phyloP scores from a whole-genome alignment of 2,797 vertebrate genomes.

The Alcedo quadribrachys region DNA sequence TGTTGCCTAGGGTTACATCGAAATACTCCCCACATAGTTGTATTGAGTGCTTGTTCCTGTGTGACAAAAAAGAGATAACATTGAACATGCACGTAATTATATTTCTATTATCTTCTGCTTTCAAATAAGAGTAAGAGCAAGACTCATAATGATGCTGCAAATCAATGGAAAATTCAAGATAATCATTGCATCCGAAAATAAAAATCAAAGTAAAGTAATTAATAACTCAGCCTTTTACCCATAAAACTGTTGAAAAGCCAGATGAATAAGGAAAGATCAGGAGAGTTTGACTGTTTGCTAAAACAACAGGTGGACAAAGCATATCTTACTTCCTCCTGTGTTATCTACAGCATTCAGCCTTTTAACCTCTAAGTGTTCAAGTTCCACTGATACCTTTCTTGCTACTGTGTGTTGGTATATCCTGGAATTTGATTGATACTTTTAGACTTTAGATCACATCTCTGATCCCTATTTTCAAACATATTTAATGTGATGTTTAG shows the following conservation, averaged over 20 bases:
- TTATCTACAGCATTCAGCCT: background rate
- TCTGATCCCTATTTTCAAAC: background rate
- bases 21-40: background rate
- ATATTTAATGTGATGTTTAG: background rate
- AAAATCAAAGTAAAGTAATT: background rate
- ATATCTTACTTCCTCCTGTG: background rate
- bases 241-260: background rate
- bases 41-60: background rate
- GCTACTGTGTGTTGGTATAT: background rate
- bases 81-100: background rate
- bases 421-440: background rate
- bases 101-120: constrained; percentile 18
- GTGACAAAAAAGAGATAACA: background rate
- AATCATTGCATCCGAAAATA: background rate
- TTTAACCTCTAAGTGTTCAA: background rate
- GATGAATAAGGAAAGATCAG: background rate
- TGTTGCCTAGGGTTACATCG: constrained; percentile 20
- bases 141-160: background rate
- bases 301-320: background rate
- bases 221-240: background rate
- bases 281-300: background rate
- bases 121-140: background rate
- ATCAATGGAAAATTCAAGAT: background rate
- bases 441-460: background rate
- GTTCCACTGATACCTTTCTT: background rate